These are phyloP conservation scores for Petaurus breviceps DNA, from an alignment of 2,113 vertebrate genomes.

Conservation along the genomic window DNA sequence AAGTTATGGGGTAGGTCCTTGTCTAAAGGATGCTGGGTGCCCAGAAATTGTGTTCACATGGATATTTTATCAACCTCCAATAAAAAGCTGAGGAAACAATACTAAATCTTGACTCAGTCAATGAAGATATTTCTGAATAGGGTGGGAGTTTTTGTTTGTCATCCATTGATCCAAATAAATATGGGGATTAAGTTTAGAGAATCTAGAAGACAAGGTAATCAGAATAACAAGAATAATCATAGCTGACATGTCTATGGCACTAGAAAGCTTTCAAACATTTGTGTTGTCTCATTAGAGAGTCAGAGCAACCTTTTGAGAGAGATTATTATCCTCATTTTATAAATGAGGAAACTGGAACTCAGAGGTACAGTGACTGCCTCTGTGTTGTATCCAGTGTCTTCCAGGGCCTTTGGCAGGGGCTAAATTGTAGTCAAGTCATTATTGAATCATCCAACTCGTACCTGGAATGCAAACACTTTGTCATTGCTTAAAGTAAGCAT, in stretches of 20 bases:
- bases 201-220: neutral
- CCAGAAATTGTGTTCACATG: constrained; percentile 51
- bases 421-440: neutral
- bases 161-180: constrained; percentile 20
- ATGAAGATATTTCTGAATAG: constrained; percentile 38
- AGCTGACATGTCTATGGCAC: neutral
- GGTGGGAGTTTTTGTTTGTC: neutral
- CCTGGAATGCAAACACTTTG: neutral
- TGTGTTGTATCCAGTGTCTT: neutral
- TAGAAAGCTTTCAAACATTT: neutral
- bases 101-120: constrained; percentile 54
- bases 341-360: neutral
- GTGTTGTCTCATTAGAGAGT: neutral
- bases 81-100: constrained; percentile 34
- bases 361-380: neutral
- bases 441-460: neutral
- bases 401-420: neutral
- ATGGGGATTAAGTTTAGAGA: neutral
- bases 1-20: neutral
- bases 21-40: neutral
- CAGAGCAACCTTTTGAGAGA: neutral
- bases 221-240: neutral
- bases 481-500: neutral
- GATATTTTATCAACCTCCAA: constrained; percentile 40
- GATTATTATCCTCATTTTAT: neutral